Evolutionary conservation across 2,797 vertebrate species (phyloP).

Genomic region (Phaenicophaeus curvirostris): DNA sequence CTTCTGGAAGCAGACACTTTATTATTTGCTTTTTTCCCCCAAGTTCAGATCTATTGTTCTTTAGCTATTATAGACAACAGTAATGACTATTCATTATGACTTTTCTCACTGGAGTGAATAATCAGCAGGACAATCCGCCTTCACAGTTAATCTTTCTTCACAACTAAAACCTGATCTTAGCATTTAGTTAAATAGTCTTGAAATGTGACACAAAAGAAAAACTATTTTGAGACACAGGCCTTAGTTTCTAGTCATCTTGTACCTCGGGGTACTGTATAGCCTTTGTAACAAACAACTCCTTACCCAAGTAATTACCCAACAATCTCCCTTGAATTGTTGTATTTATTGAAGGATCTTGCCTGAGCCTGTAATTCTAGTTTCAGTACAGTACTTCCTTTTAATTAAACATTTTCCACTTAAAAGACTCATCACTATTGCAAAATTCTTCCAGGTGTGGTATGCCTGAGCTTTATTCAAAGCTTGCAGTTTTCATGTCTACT

Average conservation of each 20-base stretch:
- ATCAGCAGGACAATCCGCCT: not conserved
- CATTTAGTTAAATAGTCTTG: not conserved
- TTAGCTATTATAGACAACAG: not conserved
- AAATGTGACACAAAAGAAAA: not conserved
- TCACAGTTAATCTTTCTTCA: not conserved
- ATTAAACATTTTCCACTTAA: slow-evolving; percentile 20
- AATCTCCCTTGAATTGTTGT: not conserved
- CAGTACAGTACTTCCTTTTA: not conserved
- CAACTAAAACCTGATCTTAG: not conserved
- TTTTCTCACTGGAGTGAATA: not conserved
- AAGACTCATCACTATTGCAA: not conserved
- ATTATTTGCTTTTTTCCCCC: not conserved
- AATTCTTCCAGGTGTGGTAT: not conserved
- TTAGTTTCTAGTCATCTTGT: not conserved
- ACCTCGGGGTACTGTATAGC: not conserved
- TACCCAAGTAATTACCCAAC: not conserved
- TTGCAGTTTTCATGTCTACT: not conserved
- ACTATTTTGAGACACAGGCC: not conserved
- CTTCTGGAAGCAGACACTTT: not conserved
- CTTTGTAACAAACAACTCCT: slow-evolving; percentile 1
- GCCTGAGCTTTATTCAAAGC: not conserved
- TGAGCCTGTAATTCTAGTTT: slow-evolving; percentile 31
- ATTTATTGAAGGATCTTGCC: not conserved
- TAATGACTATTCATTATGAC: not conserved
- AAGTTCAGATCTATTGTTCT: not conserved